Base-by-base conservation (phyloP, 2,797 vertebrate genomes). In the Lutjanus campechanus region DNA sequence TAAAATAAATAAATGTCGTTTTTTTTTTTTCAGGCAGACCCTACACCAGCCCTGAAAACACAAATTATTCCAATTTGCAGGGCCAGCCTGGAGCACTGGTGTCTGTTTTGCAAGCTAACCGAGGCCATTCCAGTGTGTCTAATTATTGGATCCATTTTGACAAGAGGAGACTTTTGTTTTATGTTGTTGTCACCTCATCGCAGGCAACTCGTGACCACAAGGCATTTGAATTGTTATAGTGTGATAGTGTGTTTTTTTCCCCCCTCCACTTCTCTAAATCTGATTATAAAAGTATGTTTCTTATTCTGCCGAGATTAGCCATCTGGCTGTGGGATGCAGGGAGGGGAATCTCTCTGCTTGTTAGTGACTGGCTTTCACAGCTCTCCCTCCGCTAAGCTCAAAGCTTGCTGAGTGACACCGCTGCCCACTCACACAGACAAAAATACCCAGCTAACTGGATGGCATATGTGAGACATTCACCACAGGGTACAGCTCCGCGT, bases 381-480 rank as follows among this genome's bases (percentile, higher is more conserved):
- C 88, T 92, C 91, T 89, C 89, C 91, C 90, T 88, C 88, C 41
- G 83, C 91, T 87, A 85, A 86, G 90, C 92, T 94, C 89, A 92
- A 90, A 94, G 92, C 88, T 86, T 54, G 82, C 86, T 90, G 94
- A 94, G 89, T 92, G 91, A 95, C 91, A 95, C 93, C 55, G 81
- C 91, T 93, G 89, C 93, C 92, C 93, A 94, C 93, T 94, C 90
- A 85, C 89, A 88, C 87, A 90, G 91, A 95, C 93, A 89, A 91
- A 94, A 94, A 93, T 92, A 92, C 87, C 88, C 87, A 74, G 82
- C 86, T 92, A 92, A 91, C 90, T 90, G 91, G 90, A 93, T 91
- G 92, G 88, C 93, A 93, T 91, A 93, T 93, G 91, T 81, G 85
- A 93, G 91, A 85, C 86, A 75, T 82, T 89, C 90, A 88, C 90